Conservation (phyloP, 2,113 vertebrate species). For the Stegostoma tigrinum region DNA sequence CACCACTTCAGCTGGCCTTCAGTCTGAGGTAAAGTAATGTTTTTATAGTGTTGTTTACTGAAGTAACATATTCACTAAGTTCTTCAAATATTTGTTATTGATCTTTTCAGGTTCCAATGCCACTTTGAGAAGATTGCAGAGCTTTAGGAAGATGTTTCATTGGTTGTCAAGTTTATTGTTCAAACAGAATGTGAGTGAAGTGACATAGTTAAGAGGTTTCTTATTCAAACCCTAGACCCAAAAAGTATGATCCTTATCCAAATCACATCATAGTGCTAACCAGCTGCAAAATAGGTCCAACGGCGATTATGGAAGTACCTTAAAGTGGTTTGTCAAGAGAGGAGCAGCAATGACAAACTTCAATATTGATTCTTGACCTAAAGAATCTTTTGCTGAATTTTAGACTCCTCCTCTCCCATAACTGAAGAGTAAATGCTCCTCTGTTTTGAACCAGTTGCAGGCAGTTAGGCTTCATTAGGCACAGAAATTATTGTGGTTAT, state of each 20-base stretch:
- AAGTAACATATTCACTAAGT: neutral
- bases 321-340: no score
- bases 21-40: neutral
- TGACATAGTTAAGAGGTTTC: neutral
- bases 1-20: neutral
- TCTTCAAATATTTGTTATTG: neutral
- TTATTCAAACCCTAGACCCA: neutral
- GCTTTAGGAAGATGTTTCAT: neutral
- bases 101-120: neutral
- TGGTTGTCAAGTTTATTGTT: neutral
- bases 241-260: neutral
- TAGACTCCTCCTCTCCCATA: neutral
- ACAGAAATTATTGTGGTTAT: neutral
- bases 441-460: neutral
- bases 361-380: neutral
- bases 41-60: neutral
- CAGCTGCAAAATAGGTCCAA: neutral
- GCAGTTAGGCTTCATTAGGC: neutral
- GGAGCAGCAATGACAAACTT: neutral
- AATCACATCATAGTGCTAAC: neutral
- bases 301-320: neutral
- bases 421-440: neutral
- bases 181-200: neutral
- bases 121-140: neutral
- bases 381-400: neutral